Evolutionary conservation across 2,888 invertebrate genomes (phyloP).

Genomic region (Schizotus pectinicornis): DNA sequence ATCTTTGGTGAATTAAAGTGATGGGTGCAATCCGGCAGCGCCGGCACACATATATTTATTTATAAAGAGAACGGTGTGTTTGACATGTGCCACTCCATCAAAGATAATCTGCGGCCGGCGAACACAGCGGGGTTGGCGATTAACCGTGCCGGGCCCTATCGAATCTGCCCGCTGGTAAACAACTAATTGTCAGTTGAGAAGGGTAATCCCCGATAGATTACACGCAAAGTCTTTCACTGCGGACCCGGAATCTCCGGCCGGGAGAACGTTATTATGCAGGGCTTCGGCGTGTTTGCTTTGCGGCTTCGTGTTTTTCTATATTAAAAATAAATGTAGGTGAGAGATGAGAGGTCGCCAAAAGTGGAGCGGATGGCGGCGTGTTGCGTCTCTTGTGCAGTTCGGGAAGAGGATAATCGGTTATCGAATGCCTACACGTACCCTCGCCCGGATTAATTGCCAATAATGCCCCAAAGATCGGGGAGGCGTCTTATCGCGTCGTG

Average conservation of each 20-base stretch:
- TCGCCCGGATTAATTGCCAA: conserved; percentile 23
- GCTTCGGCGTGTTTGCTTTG: neutral
- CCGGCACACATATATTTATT: neutral
- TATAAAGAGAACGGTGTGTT: conserved; percentile 4
- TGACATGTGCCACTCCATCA: conserved; percentile 11
- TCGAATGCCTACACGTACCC: neutral
- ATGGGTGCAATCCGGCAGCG: no score
- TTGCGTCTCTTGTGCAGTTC: neutral
- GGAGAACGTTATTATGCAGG: neutral
- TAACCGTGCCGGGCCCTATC: conserved; percentile 26
- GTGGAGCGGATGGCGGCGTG: neutral
- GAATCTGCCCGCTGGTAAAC: conserved; percentile 32
- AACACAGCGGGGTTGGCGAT: conserved; percentile 13
- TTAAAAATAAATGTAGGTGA: neutral
- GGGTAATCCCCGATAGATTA: conserved; percentile 35
- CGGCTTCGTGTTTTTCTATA: neutral
- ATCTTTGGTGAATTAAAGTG: no score
- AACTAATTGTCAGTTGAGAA: conserved; percentile 38
- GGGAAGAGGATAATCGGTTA: neutral
- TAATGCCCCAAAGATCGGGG: conserved; percentile 7
- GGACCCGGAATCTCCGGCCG: neutral
- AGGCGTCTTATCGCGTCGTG: conserved; percentile 14
- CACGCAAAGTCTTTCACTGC: conserved; percentile 14
- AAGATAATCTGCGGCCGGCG: conserved; percentile 14
- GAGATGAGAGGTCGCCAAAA: neutral